Base-by-base conservation (phyloP, 2,797 vertebrate genomes). In the Meda fulgida region DNA sequence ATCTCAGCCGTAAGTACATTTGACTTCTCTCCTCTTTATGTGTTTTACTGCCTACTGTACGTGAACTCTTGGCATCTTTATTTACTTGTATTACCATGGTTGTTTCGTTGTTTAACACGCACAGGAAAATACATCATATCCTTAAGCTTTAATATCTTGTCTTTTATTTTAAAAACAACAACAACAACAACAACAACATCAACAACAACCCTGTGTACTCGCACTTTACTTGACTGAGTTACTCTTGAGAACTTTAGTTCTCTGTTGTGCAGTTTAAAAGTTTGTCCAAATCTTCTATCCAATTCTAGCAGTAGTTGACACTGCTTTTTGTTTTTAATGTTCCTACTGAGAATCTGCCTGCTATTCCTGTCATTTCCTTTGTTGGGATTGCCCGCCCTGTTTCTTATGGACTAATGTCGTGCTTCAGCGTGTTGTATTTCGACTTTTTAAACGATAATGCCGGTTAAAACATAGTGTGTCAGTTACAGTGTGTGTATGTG, bases 1-100 rank as follows among this genome's bases (percentile, higher is more conserved):
- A 93, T 94, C 80, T 38, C 80, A 88, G 87, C 92, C 90, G 95
- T 96, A 90, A 96, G 95, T 96, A 95, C 81, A 51, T 73, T 83
- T 71, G 46, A 46, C n/a, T 23, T 53, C 29, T 78, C 63, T 78
- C 81, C 78, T 46, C 82, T 53, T 63, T 70, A 23, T 36, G 14
- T 29, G 9, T 18, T 38, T 9, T 8, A 48, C 34, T 11, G 38
- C 36, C 3, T 26, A 48, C 16, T 48, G 46, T 58, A 16, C 11
- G 26, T 21, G n/a, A 77, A 88, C 87, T 83, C 67, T 72, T 88
- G 23, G 36, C 87, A 80, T 87, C 84, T 83, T 70, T 26, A 65
- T 78, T 75, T 43, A 83, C 9, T 63, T 60, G 19, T 70, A 51
- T 83, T 18, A 10, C 53, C 75, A 26, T 58, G 34, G 34, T 18